phyloP scores from a whole-genome alignment of 2,888 invertebrate genomes.

The Drosophila flavopinicola region DNA sequence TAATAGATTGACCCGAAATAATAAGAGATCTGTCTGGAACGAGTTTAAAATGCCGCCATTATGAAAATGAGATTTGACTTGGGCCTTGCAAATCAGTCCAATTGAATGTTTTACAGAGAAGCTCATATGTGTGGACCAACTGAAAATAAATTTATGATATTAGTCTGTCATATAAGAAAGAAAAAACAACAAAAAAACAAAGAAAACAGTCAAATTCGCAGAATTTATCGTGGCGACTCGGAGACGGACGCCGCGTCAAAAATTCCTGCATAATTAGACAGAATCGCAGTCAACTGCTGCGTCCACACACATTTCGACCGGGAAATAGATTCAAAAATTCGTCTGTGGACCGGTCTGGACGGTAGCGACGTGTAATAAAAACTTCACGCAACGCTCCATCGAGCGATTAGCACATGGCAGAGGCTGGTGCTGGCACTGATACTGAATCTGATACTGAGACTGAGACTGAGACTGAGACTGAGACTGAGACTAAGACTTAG shows the following conservation, averaged over 20 bases:
- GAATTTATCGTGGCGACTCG: slow-evolving; percentile 70
- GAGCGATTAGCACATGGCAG: slow-evolving; percentile 64
- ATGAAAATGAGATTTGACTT: neutral
- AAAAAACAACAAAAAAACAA: neutral
- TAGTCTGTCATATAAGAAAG: slow-evolving; percentile 25
- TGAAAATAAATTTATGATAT: slow-evolving; percentile 52
- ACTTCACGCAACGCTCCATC: slow-evolving; percentile 55
- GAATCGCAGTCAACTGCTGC: slow-evolving; percentile 27
- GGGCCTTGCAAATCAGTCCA: neutral
- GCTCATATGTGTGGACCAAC: neutral
- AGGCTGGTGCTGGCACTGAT: slow-evolving; percentile 31
- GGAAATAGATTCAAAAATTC: slow-evolving; percentile 62
- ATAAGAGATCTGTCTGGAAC: too few species aligned
- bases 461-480: slow-evolving; percentile 5
- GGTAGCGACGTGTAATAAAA: slow-evolving; percentile 73
- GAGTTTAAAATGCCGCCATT: neutral
- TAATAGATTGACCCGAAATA: too few species aligned
- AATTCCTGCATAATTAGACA: slow-evolving; percentile 72
- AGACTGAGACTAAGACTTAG: slow-evolving; percentile 1
- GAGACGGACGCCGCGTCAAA: slow-evolving; percentile 47
- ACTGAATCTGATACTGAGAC: neutral
- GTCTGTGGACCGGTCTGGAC: slow-evolving; percentile 63
- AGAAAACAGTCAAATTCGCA: slow-evolving; percentile 53
- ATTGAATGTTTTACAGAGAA: slow-evolving; percentile 1
- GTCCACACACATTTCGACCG: slow-evolving; percentile 49